These are phyloP conservation scores for Apogon talboti DNA, from an alignment of 2,797 vertebrate species.

Conservation along the genomic window DNA sequence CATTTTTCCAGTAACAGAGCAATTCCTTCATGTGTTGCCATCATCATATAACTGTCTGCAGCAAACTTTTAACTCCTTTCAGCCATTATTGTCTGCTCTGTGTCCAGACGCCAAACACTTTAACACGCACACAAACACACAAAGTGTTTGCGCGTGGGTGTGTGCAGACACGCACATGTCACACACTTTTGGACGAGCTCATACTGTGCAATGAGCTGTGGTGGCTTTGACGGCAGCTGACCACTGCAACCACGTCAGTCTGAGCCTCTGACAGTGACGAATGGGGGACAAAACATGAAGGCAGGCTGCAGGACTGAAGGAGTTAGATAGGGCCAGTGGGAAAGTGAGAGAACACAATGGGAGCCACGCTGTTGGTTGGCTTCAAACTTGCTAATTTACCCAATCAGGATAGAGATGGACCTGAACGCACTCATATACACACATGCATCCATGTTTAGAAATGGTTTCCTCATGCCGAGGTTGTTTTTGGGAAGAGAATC, in stretches of 20 bases:
- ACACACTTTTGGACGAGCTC: slow-evolving; percentile 28
- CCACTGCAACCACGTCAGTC: slow-evolving; percentile 35
- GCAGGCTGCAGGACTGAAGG: slow-evolving; percentile 24
- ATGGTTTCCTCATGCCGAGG: neutral
- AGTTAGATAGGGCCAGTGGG: slow-evolving; percentile 1
- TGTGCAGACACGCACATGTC: slow-evolving; percentile 1
- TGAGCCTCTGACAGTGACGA: slow-evolving; percentile 68
- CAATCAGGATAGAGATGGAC: slow-evolving; percentile 44
- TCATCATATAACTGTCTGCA: slow-evolving; percentile 15
- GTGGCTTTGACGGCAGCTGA: slow-evolving; percentile 39
- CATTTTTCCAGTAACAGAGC: neutral
- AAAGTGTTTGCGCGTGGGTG: slow-evolving; percentile 1
- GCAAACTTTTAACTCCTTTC: slow-evolving; percentile 18
- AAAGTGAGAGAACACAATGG: slow-evolving; percentile 14
- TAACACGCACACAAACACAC: neutral
- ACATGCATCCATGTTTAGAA: slow-evolving; percentile 4
- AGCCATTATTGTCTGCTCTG: slow-evolving; percentile 32
- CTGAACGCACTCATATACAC: slow-evolving; percentile 33
- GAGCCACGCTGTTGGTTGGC: slow-evolving; percentile 69
- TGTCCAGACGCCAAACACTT: slow-evolving; percentile 20
- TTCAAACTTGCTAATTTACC: slow-evolving; percentile 57
- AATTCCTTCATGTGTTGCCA: slow-evolving; percentile 13
- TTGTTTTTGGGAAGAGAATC: neutral
- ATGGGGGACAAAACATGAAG: slow-evolving; percentile 58
- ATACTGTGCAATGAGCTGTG: slow-evolving; percentile 25